Percentiles rank a stretch among this genome's conserved stretches.
Evolutionary conservation across 2,113 vertebrate genomes (phyloP).

Genomic region (Pristiophorus japonicus): DNA sequence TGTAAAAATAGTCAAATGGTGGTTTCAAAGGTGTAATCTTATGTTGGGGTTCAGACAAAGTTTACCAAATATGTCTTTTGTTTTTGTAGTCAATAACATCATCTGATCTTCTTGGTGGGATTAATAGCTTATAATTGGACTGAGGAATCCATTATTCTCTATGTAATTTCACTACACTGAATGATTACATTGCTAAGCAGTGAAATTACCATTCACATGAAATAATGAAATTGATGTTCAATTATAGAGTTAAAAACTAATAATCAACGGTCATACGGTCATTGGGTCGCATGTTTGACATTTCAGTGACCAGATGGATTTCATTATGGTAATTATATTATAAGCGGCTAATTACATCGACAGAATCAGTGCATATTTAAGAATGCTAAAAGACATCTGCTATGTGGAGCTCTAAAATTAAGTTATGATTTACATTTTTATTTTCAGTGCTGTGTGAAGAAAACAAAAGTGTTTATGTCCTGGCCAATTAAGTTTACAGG

Average conservation of each 20-base stretch:
- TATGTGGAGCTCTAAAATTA: neutral
- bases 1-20: neutral
- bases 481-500: neutral
- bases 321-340: conserved; percentile 18
- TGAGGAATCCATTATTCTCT: neutral
- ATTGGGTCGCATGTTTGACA: neutral
- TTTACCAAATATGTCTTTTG: neutral
- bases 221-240: neutral
- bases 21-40: neutral
- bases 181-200: neutral
- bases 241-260: neutral
- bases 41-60: neutral
- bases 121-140: neutral
- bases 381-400: neutral
- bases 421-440: neutral
- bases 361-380: neutral
- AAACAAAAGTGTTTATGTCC: neutral
- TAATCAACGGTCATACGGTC: neutral
- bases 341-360: neutral
- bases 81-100: neutral
- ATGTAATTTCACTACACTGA: neutral
- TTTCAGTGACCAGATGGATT: conserved; percentile 20
- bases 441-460: neutral
- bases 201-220: neutral
- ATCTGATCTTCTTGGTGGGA: neutral